Conservation (phyloP, 2,113 vertebrate species). For the Gymnocephalus cernua region DNA sequence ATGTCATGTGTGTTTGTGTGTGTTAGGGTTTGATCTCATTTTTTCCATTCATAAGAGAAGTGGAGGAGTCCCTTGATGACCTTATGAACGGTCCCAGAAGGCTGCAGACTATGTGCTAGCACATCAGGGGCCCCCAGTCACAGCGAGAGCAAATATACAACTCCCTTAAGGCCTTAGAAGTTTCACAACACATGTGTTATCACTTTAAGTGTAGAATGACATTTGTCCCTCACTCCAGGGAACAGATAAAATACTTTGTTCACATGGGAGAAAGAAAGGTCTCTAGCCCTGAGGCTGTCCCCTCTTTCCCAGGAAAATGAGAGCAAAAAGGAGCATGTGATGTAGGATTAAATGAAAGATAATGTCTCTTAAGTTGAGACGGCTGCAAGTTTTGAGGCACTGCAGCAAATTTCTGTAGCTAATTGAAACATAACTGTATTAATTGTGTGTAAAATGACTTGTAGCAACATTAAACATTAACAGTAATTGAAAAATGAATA, state of each 20-base stretch:
- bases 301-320: slow-evolving; percentile 31
- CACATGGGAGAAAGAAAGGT: slow-evolving; percentile 42
- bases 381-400: slow-evolving; percentile 20
- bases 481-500: not conserved
- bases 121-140: slow-evolving; percentile 8
- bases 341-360: slow-evolving; percentile 25
- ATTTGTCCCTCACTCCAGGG: slow-evolving; percentile 51
- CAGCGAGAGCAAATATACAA: slow-evolving; percentile 52
- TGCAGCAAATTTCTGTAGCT: slow-evolving; percentile 3
- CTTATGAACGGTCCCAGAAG: slow-evolving; percentile 41
- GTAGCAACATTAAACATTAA: not conserved
- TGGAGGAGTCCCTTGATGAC: slow-evolving; percentile 9
- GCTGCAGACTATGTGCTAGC: slow-evolving; percentile 41
- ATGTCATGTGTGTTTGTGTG: slow-evolving; percentile 18
- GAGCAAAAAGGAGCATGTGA: slow-evolving; percentile 16
- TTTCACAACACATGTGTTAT: not conserved
- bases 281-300: slow-evolving; percentile 32
- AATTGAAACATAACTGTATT: slow-evolving; percentile 2
- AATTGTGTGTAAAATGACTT: not conserved
- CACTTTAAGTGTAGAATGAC: slow-evolving; percentile 39
- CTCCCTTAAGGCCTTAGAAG: not conserved
- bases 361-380: slow-evolving; percentile 19
- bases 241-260: slow-evolving; percentile 50
- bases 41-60: slow-evolving; percentile 37
- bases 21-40: slow-evolving; percentile 4